phyloP scores from a whole-genome alignment of 2,797 vertebrate genomes.

The Diplodus puntazzo region DNA sequence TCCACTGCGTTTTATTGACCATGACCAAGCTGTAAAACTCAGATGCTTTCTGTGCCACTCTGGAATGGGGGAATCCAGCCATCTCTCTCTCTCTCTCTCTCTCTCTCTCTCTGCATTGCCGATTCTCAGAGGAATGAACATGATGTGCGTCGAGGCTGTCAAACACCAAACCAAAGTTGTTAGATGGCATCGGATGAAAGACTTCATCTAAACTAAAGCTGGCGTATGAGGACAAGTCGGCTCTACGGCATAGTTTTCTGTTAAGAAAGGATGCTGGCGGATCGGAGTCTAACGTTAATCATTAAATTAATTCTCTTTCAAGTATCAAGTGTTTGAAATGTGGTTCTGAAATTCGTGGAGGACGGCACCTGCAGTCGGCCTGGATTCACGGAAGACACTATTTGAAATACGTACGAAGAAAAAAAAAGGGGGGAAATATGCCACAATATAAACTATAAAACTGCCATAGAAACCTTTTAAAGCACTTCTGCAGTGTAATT shows the following conservation, averaged over 20 bases:
- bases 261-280: slow-evolving; percentile 12
- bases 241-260: slow-evolving; percentile 4
- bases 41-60: slow-evolving; percentile 76
- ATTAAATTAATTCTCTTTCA: not conserved
- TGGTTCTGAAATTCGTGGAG: not conserved
- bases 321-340: not conserved
- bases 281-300: slow-evolving; percentile 21
- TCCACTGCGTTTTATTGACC: slow-evolving; percentile 81
- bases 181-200: slow-evolving; percentile 48
- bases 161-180: slow-evolving; percentile 41
- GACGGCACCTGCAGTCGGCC: not conserved
- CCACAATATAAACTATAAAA: slow-evolving; percentile 23
- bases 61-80: slow-evolving; percentile 72
- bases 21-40: slow-evolving; percentile 80
- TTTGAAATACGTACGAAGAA: not conserved
- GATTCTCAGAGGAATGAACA: slow-evolving; percentile 70
- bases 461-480: slow-evolving; percentile 6
- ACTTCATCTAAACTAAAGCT: not conserved
- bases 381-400: slow-evolving; percentile 6
- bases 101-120: slow-evolving; percentile 43
- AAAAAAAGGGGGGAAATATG: not conserved
- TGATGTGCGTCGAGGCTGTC: slow-evolving; percentile 44
- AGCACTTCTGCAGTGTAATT: not conserved
- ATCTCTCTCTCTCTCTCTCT: slow-evolving; percentile 43
- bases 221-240: slow-evolving; percentile 12